phyloP scores from a whole-genome alignment of 2,113 vertebrate species.

The Phocoena sinus region DNA sequence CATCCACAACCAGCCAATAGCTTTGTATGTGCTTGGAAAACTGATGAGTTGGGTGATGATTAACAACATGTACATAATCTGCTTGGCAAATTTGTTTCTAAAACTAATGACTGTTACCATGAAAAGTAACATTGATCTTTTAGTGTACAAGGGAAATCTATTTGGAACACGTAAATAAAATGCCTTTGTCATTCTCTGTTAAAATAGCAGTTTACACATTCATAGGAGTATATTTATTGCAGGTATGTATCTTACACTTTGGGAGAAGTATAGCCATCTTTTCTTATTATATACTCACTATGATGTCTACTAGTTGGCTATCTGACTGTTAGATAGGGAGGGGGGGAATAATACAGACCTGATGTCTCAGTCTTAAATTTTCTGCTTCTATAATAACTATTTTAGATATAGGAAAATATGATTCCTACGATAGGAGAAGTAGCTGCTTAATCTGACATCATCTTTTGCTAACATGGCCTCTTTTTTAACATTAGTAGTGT shows the following conservation, averaged over 20 bases:
- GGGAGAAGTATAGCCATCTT: not conserved
- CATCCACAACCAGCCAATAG: not conserved
- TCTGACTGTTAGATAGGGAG: not conserved
- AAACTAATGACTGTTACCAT: not conserved
- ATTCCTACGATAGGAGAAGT: not conserved
- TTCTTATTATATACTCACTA: not conserved
- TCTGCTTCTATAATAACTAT: not conserved
- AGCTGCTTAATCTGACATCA: not conserved
- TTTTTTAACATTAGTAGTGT: not conserved
- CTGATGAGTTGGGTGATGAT: not conserved
- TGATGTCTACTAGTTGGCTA: not conserved
- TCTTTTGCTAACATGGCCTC: not conserved
- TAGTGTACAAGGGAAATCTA: not conserved
- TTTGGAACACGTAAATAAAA: not conserved
- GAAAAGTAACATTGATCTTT: constrained; percentile 11
- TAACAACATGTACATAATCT: not conserved
- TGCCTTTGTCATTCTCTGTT: not conserved
- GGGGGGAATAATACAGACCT: not conserved
- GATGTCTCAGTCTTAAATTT: not conserved
- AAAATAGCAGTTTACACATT: not conserved
- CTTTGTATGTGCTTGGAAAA: not conserved
- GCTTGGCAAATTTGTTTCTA: not conserved
- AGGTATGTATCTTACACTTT: not conserved
- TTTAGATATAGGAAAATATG: not conserved
- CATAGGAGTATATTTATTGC: not conserved